phyloP scores from a whole-genome alignment of 2,888 invertebrate species.

The Tiliacea citrago region DNA sequence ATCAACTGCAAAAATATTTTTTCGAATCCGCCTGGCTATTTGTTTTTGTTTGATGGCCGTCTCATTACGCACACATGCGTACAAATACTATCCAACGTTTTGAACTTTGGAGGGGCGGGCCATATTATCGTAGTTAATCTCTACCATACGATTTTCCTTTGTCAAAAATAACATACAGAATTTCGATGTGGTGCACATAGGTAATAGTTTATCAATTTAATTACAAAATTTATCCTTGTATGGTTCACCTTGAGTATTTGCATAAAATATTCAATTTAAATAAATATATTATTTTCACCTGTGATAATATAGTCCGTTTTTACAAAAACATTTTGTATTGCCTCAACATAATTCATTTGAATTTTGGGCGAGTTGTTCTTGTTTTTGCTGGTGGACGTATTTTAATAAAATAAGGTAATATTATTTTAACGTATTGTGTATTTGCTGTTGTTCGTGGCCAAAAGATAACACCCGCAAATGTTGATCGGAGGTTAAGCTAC shows the following conservation, averaged over 20 bases:
- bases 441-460: not conserved
- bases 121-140: too few species aligned
- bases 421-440: conserved; percentile 9
- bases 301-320: conserved; percentile 33
- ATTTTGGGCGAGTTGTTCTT: conserved; percentile 23
- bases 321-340: conserved; percentile 22
- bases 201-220: not conserved
- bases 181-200: not conserved
- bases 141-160: not conserved
- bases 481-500: too few species aligned
- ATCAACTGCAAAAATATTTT: too few species aligned
- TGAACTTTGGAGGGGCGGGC: too few species aligned
- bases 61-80: too few species aligned
- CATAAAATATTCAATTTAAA: conserved; percentile 37
- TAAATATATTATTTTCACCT: conserved; percentile 26
- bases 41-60: too few species aligned
- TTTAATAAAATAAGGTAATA: conserved; percentile 14
- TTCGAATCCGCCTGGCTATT: too few species aligned
- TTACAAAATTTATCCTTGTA: too few species aligned
- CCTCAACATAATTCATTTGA: conserved; percentile 21
- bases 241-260: conserved; percentile 13
- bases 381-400: conserved; percentile 33
- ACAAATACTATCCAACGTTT: too few species aligned
- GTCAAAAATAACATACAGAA: not conserved
- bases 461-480: too few species aligned